phyloP scores from a whole-genome alignment of 2,888 invertebrate genomes.

The Clusia tigrina region DNA sequence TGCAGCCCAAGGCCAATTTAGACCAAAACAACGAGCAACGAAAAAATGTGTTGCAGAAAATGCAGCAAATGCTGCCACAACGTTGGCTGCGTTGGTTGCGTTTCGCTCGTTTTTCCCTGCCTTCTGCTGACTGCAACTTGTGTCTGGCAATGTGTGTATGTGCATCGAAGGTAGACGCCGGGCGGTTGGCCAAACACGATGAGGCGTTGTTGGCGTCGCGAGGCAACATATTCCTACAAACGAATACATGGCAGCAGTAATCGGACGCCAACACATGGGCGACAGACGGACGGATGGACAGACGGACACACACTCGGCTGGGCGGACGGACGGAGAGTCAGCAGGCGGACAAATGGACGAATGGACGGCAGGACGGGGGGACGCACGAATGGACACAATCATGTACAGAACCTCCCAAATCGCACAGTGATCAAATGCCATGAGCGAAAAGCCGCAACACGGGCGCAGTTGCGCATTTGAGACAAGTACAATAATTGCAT shows the following conservation, averaged over 20 bases:
- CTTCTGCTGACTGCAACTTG: no score
- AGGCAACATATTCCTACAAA: conserved; percentile 53
- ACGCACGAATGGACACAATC: neutral
- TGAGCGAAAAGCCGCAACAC: neutral
- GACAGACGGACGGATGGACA: neutral
- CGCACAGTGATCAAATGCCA: neutral
- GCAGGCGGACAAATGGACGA: neutral
- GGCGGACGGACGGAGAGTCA: neutral
- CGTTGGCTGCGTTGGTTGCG: conserved; percentile 18
- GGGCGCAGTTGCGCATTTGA: no score
- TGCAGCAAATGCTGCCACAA: conserved; percentile 14
- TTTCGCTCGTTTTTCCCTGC: conserved; percentile 12
- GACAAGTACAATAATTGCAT: no score
- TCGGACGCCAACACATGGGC: neutral
- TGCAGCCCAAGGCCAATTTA: conserved; percentile 56
- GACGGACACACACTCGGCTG: no score
- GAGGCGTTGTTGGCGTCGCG: conserved; percentile 61
- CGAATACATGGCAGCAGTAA: neutral
- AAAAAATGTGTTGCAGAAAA: conserved; percentile 42
- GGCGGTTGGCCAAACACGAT: conserved; percentile 60
- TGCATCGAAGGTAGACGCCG: conserved; percentile 34
- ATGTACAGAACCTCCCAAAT: neutral
- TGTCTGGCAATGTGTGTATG: no score
- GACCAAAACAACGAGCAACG: conserved; percentile 39
- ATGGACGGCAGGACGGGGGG: no score